Conservation (phyloP, 2,888 invertebrate species). For the Ochropleura plecta region DNA sequence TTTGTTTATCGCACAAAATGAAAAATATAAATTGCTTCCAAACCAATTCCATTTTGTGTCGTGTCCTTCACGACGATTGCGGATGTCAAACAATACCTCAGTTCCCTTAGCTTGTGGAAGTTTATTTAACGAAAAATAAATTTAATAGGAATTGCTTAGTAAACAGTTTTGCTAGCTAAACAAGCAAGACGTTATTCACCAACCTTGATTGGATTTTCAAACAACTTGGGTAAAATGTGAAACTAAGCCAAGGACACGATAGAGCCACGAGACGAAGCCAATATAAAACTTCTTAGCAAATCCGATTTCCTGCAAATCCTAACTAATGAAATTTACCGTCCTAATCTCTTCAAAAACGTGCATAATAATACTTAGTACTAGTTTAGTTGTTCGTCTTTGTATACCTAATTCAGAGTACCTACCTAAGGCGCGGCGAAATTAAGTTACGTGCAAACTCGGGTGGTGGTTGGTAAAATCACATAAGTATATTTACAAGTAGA, state of each 20-base stretch:
- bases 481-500: slow-evolving; percentile 28
- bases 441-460: slow-evolving; percentile 42
- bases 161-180: slow-evolving; percentile 37
- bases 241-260: slow-evolving; percentile 51
- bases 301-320: slow-evolving; percentile 57
- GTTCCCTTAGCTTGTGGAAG: slow-evolving; percentile 1
- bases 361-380: slow-evolving; percentile 9
- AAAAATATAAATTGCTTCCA: slow-evolving; percentile 20
- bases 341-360: slow-evolving; percentile 45
- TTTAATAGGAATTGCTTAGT: slow-evolving; percentile 40
- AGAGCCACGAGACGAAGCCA: slow-evolving; percentile 54
- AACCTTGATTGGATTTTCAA: slow-evolving; percentile 41
- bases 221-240: slow-evolving; percentile 47
- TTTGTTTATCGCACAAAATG: slow-evolving; percentile 15
- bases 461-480: slow-evolving; percentile 31
- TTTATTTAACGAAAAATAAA: slow-evolving; percentile 28
- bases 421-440: slow-evolving; percentile 44
- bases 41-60: slow-evolving; percentile 42
- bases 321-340: slow-evolving; percentile 56
- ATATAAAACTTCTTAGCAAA: slow-evolving; percentile 58
- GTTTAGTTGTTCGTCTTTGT: slow-evolving; percentile 40
- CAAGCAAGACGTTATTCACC: slow-evolving; percentile 37
- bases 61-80: slow-evolving; percentile 44
- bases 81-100: slow-evolving; percentile 41
- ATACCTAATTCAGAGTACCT: slow-evolving; percentile 25